A percentile compares a stretch with the other conserved stretches of the same genome.
Evolutionary conservation across 2,888 invertebrate genomes (phyloP).

Genomic region (Stenchaetothrips biformis): DNA sequence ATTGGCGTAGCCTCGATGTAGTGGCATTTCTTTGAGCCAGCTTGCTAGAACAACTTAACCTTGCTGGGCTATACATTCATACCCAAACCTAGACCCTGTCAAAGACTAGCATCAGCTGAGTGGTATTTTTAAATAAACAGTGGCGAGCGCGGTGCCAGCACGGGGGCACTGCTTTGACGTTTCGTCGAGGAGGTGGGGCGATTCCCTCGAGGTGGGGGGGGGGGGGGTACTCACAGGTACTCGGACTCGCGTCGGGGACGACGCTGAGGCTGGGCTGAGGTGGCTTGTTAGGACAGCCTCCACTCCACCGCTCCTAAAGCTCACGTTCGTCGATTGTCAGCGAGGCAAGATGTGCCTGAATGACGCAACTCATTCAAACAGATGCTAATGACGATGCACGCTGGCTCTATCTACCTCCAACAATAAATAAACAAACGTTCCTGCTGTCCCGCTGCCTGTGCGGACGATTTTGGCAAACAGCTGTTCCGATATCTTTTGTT

Average conservation of each 20-base stretch:
- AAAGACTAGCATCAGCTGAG: slow-evolving; percentile 2
- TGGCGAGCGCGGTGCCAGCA: not conserved
- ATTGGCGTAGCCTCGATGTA: not conserved
- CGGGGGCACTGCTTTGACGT: not conserved
- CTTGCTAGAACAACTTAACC: not conserved
- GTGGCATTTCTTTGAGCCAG: not conserved
- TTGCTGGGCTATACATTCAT: not conserved
- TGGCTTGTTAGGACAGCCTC: not conserved
- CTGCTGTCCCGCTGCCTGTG: not conserved
- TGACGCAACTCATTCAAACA: not conserved
- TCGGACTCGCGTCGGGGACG: not conserved
- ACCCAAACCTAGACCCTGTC: not conserved
- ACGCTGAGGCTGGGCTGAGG: not conserved
- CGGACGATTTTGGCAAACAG: not conserved
- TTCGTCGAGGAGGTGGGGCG: not conserved
- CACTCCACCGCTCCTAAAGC: not conserved
- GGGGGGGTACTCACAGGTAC: not conserved
- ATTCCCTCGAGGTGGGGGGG: not conserved
- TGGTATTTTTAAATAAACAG: slow-evolving; percentile 3
- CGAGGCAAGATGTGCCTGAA: no score
- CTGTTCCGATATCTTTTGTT: not conserved
- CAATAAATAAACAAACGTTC: not conserved
- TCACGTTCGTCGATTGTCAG: not conserved
- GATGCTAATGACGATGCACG: not conserved
- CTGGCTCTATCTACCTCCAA: not conserved